These are phyloP conservation scores for Drosophila erecta DNA, from an alignment of 1,140 invertebrate genomes.

Conservation along the genomic window DNA sequence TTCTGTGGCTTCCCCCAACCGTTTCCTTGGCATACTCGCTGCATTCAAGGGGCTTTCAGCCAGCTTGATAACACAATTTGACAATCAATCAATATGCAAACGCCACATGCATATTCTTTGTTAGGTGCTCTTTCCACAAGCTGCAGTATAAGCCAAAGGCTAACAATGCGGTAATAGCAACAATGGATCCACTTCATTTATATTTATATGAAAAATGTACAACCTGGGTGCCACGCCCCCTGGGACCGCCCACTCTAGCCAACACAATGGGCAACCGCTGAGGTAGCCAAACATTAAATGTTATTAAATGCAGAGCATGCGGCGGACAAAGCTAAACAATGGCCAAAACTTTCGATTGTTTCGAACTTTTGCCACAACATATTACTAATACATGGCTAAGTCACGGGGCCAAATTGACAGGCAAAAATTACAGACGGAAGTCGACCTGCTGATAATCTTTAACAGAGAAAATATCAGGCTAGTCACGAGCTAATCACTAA, in stretches of 20 bases:
- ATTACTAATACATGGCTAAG: slow-evolving; percentile 23
- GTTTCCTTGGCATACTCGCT: not conserved
- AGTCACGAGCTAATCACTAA: no score
- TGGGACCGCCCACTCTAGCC: not conserved
- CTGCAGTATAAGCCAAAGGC: slow-evolving; percentile 38
- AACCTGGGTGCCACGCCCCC: slow-evolving; percentile 2
- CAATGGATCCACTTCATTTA: slow-evolving; percentile 68
- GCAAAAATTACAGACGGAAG: not conserved
- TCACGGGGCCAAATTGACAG: not conserved
- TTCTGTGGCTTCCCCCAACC: slow-evolving; percentile 22
- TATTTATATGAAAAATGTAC: slow-evolving; percentile 61
- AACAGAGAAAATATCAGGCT: no score
- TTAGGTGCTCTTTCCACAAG: slow-evolving; percentile 17
- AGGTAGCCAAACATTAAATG: slow-evolving; percentile 70
- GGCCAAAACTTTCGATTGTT: slow-evolving; percentile 55
- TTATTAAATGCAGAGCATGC: slow-evolving; percentile 75
- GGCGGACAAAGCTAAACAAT: slow-evolving; percentile 48
- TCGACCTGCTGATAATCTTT: not conserved
- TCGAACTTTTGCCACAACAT: slow-evolving; percentile 33
- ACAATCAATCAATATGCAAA: slow-evolving; percentile 70
- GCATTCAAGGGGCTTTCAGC: slow-evolving; percentile 11
- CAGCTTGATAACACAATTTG: slow-evolving; percentile 61
- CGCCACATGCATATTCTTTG: slow-evolving; percentile 21
- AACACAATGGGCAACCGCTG: slow-evolving; percentile 55
- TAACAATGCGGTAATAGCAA: slow-evolving; percentile 72